These are phyloP conservation scores for Procavia capensis DNA, from an alignment of 2,113 vertebrate genomes.

Conservation along the genomic window DNA sequence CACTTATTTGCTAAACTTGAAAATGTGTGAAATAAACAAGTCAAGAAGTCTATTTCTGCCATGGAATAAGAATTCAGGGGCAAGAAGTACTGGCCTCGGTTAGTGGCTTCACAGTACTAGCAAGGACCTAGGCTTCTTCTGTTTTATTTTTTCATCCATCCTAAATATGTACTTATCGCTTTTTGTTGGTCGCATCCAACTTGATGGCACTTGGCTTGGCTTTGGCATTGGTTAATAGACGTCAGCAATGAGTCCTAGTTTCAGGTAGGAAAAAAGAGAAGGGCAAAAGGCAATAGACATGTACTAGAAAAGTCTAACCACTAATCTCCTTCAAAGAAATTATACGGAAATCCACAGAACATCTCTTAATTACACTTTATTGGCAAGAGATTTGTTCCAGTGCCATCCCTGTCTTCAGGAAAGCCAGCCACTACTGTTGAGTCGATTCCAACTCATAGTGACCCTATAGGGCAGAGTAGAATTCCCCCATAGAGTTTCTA, in stretches of 20 bases:
- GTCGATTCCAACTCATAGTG: no score
- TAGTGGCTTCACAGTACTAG: not conserved
- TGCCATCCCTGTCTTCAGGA: not conserved
- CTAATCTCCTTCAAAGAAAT: not conserved
- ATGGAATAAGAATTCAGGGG: not conserved
- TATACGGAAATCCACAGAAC: not conserved
- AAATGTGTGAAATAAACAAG: not conserved
- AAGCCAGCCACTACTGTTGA: no score
- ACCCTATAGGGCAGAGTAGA: no score
- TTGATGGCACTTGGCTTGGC: no score
- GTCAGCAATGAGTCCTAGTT: not conserved
- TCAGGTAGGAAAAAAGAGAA: not conserved
- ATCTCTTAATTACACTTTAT: slow-evolving; percentile 24
- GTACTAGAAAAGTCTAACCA: not conserved
- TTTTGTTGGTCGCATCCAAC: no score
- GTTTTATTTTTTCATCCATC: not conserved
- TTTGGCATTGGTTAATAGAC: no score
- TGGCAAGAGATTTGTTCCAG: not conserved
- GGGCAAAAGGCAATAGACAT: not conserved
- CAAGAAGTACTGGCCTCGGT: not conserved
- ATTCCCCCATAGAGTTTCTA: no score
- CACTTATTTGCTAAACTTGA: slow-evolving; percentile 44
- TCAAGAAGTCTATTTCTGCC: not conserved
- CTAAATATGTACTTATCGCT: not conserved
- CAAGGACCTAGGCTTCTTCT: not conserved